Evolutionary conservation across 2,888 invertebrate genomes (phyloP).

Genomic region (Drosophila nr. medialis): DNA sequence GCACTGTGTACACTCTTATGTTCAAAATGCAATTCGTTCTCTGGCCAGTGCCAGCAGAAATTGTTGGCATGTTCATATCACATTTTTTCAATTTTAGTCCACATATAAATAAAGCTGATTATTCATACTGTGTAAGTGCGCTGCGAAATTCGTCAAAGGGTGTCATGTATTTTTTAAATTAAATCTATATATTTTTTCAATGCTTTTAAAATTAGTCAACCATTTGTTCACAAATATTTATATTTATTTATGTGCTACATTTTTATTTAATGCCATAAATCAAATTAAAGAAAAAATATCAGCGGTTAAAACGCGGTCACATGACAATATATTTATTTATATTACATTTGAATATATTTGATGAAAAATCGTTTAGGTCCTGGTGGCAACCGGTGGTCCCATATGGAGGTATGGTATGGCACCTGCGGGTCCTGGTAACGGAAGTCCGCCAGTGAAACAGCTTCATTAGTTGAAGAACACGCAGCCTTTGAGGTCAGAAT

Average conservation of each 20-base stretch:
- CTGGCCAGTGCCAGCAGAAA: neutral
- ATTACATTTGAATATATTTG: conserved; percentile 6
- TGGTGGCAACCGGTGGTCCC: neutral
- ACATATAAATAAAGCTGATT: conserved; percentile 27
- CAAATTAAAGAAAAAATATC: conserved; percentile 43
- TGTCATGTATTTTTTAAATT: conserved; percentile 18
- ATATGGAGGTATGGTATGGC: neutral
- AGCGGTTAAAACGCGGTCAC: conserved; percentile 1
- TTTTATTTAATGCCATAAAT: conserved; percentile 58
- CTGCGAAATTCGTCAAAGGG: conserved; percentile 23
- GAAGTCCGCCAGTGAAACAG: conserved; percentile 46
- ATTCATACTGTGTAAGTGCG: conserved; percentile 14
- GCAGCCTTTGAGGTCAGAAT: conserved; percentile 42
- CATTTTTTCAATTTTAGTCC: conserved; percentile 1
- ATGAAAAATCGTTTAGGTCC: conserved; percentile 16
- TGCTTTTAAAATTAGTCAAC: conserved; percentile 40
- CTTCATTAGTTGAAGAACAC: conserved; percentile 74
- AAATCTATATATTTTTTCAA: conserved; percentile 9
- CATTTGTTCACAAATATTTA: conserved; percentile 52
- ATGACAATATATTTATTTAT: neutral
- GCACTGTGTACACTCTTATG: neutral
- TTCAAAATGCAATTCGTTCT: neutral
- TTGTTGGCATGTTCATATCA: neutral
- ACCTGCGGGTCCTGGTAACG: neutral
- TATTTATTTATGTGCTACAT: conserved; percentile 34